Conservation (phyloP, 2,888 invertebrate species). For the Plutella xylostella region DNA sequence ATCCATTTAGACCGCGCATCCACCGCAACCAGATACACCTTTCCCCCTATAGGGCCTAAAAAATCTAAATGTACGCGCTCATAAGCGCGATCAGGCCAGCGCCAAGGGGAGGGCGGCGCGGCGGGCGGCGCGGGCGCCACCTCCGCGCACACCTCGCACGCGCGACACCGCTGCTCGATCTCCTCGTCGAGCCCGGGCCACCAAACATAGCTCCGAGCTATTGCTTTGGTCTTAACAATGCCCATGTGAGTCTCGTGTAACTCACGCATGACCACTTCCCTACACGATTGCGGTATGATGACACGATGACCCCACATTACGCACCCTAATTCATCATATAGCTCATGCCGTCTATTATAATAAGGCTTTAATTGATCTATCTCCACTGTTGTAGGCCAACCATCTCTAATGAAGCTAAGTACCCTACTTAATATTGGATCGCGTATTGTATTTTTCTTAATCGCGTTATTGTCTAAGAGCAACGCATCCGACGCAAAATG, state of each 20-base stretch:
- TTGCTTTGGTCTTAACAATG: constrained; percentile 17
- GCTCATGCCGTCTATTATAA: not conserved
- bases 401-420: not conserved
- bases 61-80: not conserved
- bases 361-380: constrained; percentile 2
- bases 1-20: not conserved
- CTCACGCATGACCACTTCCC: not conserved
- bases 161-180: not conserved
- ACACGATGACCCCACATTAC: constrained; percentile 18
- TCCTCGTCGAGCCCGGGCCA: too few relatives aligned
- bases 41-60: not conserved
- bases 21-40: not conserved
- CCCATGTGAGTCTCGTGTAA: constrained; percentile 18
- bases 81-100: not conserved
- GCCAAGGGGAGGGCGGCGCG: not conserved
- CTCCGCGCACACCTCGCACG: not conserved
- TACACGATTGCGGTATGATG: constrained; percentile 13
- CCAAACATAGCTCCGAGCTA: constrained; percentile 13
- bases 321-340: constrained; percentile 10
- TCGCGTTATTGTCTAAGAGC: constrained; percentile 6
- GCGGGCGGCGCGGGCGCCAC: not conserved
- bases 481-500: constrained; percentile 9
- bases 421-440: constrained; percentile 7
- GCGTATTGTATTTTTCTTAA: not conserved
- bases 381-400: constrained; percentile 3